Base-by-base conservation (phyloP, 1,140 invertebrate genomes). In the Diuraphis noxia region DNA sequence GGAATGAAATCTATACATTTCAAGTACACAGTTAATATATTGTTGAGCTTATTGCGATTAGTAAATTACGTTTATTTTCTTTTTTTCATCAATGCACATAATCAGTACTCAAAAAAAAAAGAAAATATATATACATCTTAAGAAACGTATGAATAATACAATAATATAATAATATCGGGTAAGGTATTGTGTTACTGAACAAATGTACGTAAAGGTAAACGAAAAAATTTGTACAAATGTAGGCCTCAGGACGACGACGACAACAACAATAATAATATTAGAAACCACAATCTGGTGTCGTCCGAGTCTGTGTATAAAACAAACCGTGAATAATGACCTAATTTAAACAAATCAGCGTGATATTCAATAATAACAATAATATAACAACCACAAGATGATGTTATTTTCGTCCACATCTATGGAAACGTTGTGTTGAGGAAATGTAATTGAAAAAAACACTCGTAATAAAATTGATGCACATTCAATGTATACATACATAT, bases 321-420 rank as follows among this genome's bases (percentile, higher is more conserved):
- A 91, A 82, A 82, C 89, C 89, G 89, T 91, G 89, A 91, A 91
- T 91, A 91, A 91, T 81, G 89, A 91, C 77, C 89, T 38, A 52
- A 91, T 91, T 91, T 81, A 82, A 82, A 91, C 89, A 91, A 91
- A 91, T 91, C 89, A 49, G 89, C 89, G 89, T 91, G 89, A 91
- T 91, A 82, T 91, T 91, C 89, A 91, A 82, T 91, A 90, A 90
- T 49, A 90, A 36, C 72, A 38, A 77, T 79, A 38, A 77, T 79
- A 90, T 88, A 88, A 91, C 52, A 91, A 82, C 46, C 43, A 36
- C 41, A 17, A 82, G 34, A 82, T 52, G 89, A 82, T 91, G 46
- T 46, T 81, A 79, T 77, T 81, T 36, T 81, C 10, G 72, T 81
- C 19, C 77, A 30, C 56, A 23, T 21, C 84, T 19, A n/a, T 1